A percentile compares a stretch with the other conserved stretches of the same genome.
Evolutionary conservation across 2,113 vertebrate genomes (phyloP).

Genomic region (Heterotis niloticus): DNA sequence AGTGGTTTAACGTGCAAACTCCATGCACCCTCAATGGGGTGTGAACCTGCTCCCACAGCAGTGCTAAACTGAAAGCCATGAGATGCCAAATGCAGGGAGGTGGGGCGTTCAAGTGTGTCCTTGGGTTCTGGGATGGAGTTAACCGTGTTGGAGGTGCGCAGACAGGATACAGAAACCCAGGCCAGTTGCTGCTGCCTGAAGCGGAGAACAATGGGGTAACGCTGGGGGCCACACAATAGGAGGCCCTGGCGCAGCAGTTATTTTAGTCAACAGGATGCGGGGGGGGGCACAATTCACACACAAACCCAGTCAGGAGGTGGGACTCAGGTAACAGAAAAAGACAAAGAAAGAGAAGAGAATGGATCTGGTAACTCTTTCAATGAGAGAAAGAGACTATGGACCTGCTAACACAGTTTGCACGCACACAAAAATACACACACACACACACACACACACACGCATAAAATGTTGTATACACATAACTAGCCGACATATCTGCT

Average conservation of each 20-base stretch:
- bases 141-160: slow-evolving; percentile 7
- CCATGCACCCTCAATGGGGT: too few relatives aligned
- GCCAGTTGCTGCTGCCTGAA: slow-evolving; percentile 32
- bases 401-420: too few relatives aligned
- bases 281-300: not conserved
- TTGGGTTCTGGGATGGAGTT: slow-evolving; percentile 7
- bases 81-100: too few relatives aligned
- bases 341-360: not conserved
- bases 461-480: too few relatives aligned
- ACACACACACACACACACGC: too few relatives aligned
- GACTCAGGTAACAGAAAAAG: not conserved
- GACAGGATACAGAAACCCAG: slow-evolving; percentile 41
- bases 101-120: not conserved
- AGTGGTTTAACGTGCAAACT: too few relatives aligned
- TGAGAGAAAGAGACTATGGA: not conserved
- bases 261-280: slow-evolving; percentile 29
- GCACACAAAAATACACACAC: too few relatives aligned
- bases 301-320: not conserved
- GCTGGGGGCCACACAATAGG: slow-evolving; percentile 28
- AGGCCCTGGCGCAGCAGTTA: slow-evolving; percentile 27
- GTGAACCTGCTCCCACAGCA: too few relatives aligned
- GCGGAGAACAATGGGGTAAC: slow-evolving; percentile 46
- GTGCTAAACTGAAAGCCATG: too few relatives aligned
- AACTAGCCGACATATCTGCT: too few relatives aligned
- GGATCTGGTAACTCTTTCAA: not conserved